Percentiles rank a stretch among this genome's conserved stretches.
phyloP scores from a whole-genome alignment of 2,797 vertebrate species.

The Oryzias dopingdopingensis region DNA sequence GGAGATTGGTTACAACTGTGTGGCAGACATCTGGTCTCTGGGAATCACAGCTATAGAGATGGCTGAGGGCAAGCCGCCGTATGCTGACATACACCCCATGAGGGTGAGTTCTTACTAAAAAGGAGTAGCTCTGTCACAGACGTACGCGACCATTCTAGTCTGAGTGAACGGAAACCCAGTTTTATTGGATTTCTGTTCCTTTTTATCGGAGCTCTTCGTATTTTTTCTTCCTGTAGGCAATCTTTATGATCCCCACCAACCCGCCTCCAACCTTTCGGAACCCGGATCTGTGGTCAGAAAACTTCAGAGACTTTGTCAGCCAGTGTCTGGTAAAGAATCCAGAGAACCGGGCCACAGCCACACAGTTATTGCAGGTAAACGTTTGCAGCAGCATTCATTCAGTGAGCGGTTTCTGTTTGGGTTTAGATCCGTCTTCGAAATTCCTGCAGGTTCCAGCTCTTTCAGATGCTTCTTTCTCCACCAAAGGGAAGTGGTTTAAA shows the following conservation, averaged over 20 bases:
- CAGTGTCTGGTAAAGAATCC: conserved; percentile 94
- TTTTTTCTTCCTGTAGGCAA: conserved; percentile 79
- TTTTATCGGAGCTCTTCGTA: not conserved
- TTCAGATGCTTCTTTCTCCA: too few relatives aligned
- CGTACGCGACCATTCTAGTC: too few relatives aligned
- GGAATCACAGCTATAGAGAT: conserved; percentile 96
- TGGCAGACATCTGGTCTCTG: conserved; percentile 95
- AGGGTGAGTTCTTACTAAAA: conserved; percentile 75
- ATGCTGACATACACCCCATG: conserved; percentile 97
- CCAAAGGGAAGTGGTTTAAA: not conserved
- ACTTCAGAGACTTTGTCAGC: conserved; percentile 86
- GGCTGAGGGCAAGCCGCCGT: conserved; percentile 94
- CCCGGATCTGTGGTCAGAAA: conserved; percentile 84
- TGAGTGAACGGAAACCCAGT: too few relatives aligned
- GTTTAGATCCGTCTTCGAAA: too few relatives aligned
- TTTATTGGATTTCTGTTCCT: too few relatives aligned
- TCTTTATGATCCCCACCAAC: conserved; percentile 98
- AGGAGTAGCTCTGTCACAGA: too few relatives aligned
- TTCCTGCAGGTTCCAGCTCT: too few relatives aligned
- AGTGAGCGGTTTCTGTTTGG: too few relatives aligned
- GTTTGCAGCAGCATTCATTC: too few relatives aligned
- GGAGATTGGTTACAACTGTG: conserved; percentile 95
- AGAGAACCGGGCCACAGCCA: conserved; percentile 87
- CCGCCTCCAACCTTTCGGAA: conserved; percentile 90
- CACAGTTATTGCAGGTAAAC: conserved; percentile 84